Evolutionary conservation across 2,797 vertebrate genomes (phyloP).

Genomic region (Lophius americanus): DNA sequence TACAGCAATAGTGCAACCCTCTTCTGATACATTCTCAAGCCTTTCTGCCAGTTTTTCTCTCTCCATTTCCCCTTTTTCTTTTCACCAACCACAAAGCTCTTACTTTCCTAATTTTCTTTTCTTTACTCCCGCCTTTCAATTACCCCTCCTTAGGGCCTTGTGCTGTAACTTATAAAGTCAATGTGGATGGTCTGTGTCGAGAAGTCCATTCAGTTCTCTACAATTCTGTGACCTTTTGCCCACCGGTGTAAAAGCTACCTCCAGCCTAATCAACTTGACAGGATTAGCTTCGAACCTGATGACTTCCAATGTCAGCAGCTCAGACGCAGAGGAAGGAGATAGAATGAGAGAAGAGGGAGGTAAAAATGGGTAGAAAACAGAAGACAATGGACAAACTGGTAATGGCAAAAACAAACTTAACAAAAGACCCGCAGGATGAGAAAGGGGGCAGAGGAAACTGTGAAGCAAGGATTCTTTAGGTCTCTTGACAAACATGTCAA

Average conservation of each 20-base stretch:
- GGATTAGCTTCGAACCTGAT: conserved; percentile 79
- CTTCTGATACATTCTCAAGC: conserved; percentile 39
- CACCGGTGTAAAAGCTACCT: conserved; percentile 73
- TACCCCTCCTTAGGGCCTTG: conserved; percentile 71
- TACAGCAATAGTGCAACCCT: conserved; percentile 33
- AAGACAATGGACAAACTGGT: conserved; percentile 69
- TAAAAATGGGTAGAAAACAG: conserved; percentile 65
- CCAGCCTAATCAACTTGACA: conserved; percentile 78
- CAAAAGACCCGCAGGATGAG: conserved; percentile 64
- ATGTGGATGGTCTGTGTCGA: conserved; percentile 72
- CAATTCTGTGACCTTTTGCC: conserved; percentile 77
- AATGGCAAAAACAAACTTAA: conserved; percentile 73
- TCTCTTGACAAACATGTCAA: conserved; percentile 73
- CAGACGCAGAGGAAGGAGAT: conserved; percentile 56
- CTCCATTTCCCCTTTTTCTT: conserved; percentile 23
- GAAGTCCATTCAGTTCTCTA: conserved; percentile 74
- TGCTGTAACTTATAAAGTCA: conserved; percentile 77
- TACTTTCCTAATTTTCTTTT: conserved; percentile 70
- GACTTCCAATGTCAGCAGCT: conserved; percentile 69
- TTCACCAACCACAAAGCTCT: conserved; percentile 44
- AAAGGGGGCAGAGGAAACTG: conserved; percentile 54
- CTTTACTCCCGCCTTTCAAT: conserved; percentile 74
- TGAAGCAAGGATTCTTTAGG: conserved; percentile 69
- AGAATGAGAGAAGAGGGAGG: conserved; percentile 50
- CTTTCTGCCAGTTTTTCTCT: conserved; percentile 11